phyloP scores from a whole-genome alignment of 2,113 vertebrate genomes.

The Stictonetta naevosa region DNA sequence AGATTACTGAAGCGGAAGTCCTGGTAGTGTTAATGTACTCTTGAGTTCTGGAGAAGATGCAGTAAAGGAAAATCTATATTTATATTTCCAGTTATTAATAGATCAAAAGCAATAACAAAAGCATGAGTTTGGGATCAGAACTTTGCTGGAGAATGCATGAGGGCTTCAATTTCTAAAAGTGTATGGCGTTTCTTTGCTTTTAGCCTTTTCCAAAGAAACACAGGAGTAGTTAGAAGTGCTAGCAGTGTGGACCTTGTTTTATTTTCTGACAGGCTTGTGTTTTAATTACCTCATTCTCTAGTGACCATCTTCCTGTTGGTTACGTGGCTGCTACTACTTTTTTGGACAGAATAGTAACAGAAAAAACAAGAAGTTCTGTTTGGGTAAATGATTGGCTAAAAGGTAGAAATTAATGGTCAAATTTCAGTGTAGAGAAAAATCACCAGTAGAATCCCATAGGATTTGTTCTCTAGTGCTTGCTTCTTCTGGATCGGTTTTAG shows the following conservation, averaged over 20 bases:
- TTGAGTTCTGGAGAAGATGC: neutral
- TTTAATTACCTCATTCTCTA: conserved; percentile 3
- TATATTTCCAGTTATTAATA: neutral
- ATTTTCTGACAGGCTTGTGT: neutral
- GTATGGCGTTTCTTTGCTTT: neutral
- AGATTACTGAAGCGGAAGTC: neutral
- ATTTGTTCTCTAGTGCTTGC: neutral
- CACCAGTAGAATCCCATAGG: neutral
- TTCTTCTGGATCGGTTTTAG: neutral
- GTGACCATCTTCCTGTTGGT: conserved; percentile 17
- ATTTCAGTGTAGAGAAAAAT: neutral
- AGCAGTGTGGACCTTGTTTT: neutral
- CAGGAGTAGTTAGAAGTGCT: neutral
- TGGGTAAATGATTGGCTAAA: neutral
- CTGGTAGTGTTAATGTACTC: neutral
- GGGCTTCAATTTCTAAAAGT: neutral
- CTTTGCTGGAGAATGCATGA: neutral
- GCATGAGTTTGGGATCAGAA: neutral
- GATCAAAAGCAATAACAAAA: neutral
- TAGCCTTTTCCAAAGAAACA: neutral
- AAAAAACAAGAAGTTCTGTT: neutral
- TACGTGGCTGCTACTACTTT: neutral
- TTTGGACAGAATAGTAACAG: neutral
- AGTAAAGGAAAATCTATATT: neutral
- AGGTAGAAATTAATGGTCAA: neutral